Base-by-base conservation (phyloP, 2,797 vertebrate genomes). In the Myotis daubentonii region DNA sequence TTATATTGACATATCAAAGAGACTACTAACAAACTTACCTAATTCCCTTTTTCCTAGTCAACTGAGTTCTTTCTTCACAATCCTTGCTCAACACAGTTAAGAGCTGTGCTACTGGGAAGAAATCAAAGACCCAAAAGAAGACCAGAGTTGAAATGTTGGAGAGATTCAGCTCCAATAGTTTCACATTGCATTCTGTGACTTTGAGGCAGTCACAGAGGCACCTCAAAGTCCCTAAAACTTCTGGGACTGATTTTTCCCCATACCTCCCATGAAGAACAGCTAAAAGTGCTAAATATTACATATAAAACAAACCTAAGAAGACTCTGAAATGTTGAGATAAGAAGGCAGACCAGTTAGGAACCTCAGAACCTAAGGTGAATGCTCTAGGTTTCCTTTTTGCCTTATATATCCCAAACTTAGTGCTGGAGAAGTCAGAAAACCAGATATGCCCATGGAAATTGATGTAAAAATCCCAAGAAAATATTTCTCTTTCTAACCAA, bases 81-180 rank as follows among this genome's bases (percentile, higher is more conserved):
- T 74, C 23, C 22, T 94, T 72, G 19, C 28, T 66, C 62, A 82
- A 88, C 28, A 92, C 15, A 66, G 68, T 94, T 81, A 78, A 88
- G 25, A 23, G 15, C 36, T 92, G 11, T 78, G 53, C 80, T 93
- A 86, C 16, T 11, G 81, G 9, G 33, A 93, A 62, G 41, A 86
- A 88, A 82, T 86, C 38, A 68, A 93, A 94, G 44, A 88, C 28
- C 13, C 72, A 88, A 85, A 85, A 85, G 79, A 62, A 84, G 70
- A 33, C 90, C 71, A 66, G 53, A 87, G 53, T 41, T 79, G 41
- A 95, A 94, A 57, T 66, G 16, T 28, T 85, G 8, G 74, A 68
- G 20, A 79, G 47, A 20, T 93, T 76, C 51, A 62, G 87, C 51
- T 81, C 57, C 15, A 88, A 33, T 85, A 81, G 76, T 91, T 88